Base-by-base conservation (phyloP, 2,888 invertebrate species). In the Metellina segmentata region DNA sequence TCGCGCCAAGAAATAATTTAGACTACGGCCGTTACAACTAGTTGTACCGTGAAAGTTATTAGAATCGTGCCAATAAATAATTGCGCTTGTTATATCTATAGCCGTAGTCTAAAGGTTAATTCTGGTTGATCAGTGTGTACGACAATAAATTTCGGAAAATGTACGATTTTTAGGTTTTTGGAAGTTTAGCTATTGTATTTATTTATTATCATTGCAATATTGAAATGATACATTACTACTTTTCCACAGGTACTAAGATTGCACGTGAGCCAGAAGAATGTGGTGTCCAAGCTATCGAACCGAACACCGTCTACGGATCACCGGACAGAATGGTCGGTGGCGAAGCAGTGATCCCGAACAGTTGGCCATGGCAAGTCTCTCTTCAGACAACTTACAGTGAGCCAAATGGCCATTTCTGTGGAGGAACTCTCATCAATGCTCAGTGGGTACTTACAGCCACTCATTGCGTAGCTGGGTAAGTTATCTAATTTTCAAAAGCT, bases 321-420 rank as follows among this genome's bases (percentile, higher is more conserved):
- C 48, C 69, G 7, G 89, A 89, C 20, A 72, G 92, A 11, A 90
- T 92, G 61, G 90, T 92, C 0, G 92, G 92, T 0, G 92, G 92
- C 1, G 81, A 87, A 13, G 5, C 61, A 6, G 92, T 53, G 0
- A 19, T 81, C 1, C 90, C 92, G 34, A 89, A 89, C 53, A 92
- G 92, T 49, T 90, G 92, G 92, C 92, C 92, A 1, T 92, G 92
- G 92, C 92, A 92, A 71, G 92, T 87, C 7, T 89, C 89, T 6
- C 75, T 92, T 0, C 92, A 90, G 49, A 74, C 1, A 7, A 49
- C 51, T 7, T 74, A 9, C 61, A 85, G 81, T 11, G 89, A 92
- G 11, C 92, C 92, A 1, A 90, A 90, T 49, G 92, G 92, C 0
- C 92, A 92, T 49, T 89, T 90, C 20, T 92, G 92, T 48, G 92